Evolutionary conservation across 2,797 vertebrate species (phyloP), one percentile per base, ranked within the genome.

Genomic region (Semaprochilodus insignis): DNA sequence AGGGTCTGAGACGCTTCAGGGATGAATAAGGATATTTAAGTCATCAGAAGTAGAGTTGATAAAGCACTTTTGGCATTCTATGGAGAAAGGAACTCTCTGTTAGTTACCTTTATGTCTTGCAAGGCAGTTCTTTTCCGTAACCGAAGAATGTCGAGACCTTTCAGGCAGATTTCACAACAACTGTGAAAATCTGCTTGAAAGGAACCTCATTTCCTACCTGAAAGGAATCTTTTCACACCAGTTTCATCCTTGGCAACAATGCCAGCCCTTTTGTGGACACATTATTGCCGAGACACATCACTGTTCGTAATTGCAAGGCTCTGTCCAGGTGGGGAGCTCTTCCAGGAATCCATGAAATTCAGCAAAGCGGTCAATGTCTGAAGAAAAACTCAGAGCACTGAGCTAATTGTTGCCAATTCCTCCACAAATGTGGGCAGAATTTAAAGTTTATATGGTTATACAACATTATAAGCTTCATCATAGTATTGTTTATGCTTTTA

Each of bases 261-360:
- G 55, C 34, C 54, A 40, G 73, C 21, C 73, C 55, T 44, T 75
- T 75, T 40, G 73, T 62, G 55, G 73, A 60, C 55, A 59, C 54
- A 11, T 52, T 66, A 69, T 23, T 57, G 7, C 60, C 13, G 19
- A 31, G 62, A 48, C 44, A 19, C 51, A 51, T 14, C 55, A n/a
- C 21, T 25, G 80, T 83, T 77, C 34, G 27, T 88, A 88, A 90
- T 86, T 88, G 78, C 83, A 86, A 57, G 88, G 63, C 81, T 84
- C 89, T 88, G 87, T 85, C 82, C 87, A 89, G 80, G 84, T 87
- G 81, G 15, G 23, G 23, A 80, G 81, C 77, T 78, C 81, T 81
- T 90, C 74, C 70, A 71, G 78, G 19, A 78, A 80, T 2, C 66
- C 36, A 69, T 44, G 36, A 44, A 86, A 73, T 48, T 87, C 74